phyloP scores from a whole-genome alignment of 2,113 vertebrate species.

The Eulemur macaco region DNA sequence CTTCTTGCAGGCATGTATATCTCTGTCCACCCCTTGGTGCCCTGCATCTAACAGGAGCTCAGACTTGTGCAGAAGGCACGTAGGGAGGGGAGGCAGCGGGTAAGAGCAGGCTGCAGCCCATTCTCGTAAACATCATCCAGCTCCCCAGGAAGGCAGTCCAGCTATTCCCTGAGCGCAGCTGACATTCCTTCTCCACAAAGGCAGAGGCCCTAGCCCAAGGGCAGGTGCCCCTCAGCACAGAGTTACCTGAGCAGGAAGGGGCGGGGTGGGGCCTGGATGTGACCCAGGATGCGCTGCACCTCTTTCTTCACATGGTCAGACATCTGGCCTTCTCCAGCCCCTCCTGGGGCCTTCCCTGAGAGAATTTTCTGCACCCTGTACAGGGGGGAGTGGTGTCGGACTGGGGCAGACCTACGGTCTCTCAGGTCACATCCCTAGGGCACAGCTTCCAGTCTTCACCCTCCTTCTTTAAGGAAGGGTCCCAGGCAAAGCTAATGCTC shows the following conservation, averaged over 20 bases:
- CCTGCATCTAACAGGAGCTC: neutral
- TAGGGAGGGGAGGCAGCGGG: neutral
- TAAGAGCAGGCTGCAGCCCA: neutral
- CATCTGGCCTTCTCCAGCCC: neutral
- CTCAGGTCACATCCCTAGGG: neutral
- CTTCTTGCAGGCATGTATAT: neutral
- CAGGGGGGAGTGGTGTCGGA: neutral
- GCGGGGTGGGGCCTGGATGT: conserved; percentile 77
- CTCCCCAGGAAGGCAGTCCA: neutral
- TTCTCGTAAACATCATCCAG: neutral
- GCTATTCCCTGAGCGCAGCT: neutral
- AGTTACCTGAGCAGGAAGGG: conserved; percentile 80
- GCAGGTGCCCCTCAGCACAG: neutral
- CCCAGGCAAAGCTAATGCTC: neutral
- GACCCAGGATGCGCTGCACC: conserved; percentile 64
- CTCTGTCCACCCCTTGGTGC: neutral
- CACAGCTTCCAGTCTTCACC: neutral
- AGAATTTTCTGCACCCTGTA: conserved; percentile 75
- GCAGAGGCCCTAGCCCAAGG: neutral
- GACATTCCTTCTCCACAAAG: neutral
- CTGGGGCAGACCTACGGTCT: neutral
- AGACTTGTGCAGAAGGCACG: no score
- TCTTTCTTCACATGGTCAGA: conserved; percentile 60
- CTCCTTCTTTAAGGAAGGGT: neutral
- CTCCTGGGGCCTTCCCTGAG: rapidly evolving